Base-by-base conservation (phyloP, 2,888 invertebrate genomes). In the Troides aeacus region DNA sequence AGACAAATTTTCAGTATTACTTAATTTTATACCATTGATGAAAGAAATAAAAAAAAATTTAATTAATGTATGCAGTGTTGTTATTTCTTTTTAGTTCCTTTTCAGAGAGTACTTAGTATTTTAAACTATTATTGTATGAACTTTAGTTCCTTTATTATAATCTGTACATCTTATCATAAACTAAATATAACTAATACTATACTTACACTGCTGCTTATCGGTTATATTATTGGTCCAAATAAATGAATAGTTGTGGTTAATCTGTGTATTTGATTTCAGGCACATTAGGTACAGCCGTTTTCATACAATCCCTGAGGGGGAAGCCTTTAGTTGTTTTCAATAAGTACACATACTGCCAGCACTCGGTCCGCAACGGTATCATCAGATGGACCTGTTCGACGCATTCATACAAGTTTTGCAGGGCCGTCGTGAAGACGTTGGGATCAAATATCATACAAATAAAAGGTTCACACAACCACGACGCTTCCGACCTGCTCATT, bases 331-430 rank as follows among this genome's bases (percentile, higher is more conserved):
- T 90, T 15, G 83, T 88, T 2, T 88, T 82, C 78, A 87, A 88
- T 66, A 84, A 89, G 8, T 93, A 89, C 71, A 87, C 91, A 0
- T 92, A 87, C 74, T 91, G 90, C 74, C 84, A 82, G 63, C 91
- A 92, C 73, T 91, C 89, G 0, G 73, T 79, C 0, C 78, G 89
- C 15, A 88, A 86, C 56, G 87, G 86, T 0, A 76, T 88, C 17
- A 80, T 85, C 0, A 74, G 91, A 6, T 93, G 92, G 92, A 89
- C 87, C 0, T 93, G 92, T 67, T 92, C 92, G 0, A 92, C 92
- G 0, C 92, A 92, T 74, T 86, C 89, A 2, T 89, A 90, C 72
- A 90, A 88, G 74, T 87, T 88, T 71, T 92, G 92, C 75, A 90
- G 90, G 65, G 92, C 90, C 0, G 86, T 92, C 0, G 86, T 92